Conservation (phyloP, 1,140 invertebrate genomes). For the Eufriesea mexicana region DNA sequence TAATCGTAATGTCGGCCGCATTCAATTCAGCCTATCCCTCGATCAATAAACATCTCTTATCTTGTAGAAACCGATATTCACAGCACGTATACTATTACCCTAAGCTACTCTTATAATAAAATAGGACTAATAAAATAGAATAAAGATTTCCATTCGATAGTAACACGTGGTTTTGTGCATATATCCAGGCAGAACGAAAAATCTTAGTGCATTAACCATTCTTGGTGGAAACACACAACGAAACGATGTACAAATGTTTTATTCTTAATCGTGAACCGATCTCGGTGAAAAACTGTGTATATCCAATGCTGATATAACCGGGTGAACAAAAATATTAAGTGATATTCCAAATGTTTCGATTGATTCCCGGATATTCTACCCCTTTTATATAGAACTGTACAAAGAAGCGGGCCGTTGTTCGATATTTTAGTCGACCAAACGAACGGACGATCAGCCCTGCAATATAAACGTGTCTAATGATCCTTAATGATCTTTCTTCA, state of each 20-base stretch:
- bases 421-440: not conserved
- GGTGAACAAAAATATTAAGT: constrained; percentile 21
- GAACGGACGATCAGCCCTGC: not conserved
- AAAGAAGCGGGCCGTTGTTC: constrained; percentile 11
- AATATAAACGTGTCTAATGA: no score
- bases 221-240: not conserved
- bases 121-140: not conserved
- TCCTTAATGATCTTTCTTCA: constrained; percentile 45
- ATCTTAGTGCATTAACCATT: not conserved
- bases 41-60: not conserved
- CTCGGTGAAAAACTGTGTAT: not conserved
- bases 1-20: not conserved
- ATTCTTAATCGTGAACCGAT: not conserved
- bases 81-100: not conserved
- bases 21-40: not conserved
- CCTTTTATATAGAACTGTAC: constrained; percentile 7
- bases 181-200: not conserved
- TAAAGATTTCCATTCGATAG: not conserved
- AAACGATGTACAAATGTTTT: not conserved
- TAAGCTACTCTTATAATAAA: not conserved
- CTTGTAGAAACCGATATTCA: not conserved
- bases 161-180: not conserved
- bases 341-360: not conserved
- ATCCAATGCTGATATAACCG: not conserved
- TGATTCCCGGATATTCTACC: constrained; percentile 8